Evolutionary conservation across 1,140 invertebrate species (phyloP), one percentile per base, ranked within the genome.

Genomic region (Cepaea nemoralis): DNA sequence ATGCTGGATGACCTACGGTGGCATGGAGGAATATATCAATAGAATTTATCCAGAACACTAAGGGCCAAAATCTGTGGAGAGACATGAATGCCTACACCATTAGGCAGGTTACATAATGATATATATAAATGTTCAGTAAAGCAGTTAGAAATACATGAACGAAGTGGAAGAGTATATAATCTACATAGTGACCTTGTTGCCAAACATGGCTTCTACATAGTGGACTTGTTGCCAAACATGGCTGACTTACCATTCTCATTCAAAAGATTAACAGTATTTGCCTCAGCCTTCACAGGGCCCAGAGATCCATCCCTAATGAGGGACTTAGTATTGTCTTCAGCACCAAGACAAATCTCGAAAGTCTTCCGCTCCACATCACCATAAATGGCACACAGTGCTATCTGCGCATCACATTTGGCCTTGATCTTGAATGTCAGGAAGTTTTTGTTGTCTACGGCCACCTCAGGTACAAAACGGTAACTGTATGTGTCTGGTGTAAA

Each of bases 381-480:
- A 78, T 91, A 91, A 0, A 89, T 86, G 33, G 89, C 87, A 12
- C 87, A 89, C 79, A 91, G 81, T 55, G 88, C 86, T 27, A 91
- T 81, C 74, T 89, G 86, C 0, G 86, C 90, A 59, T 90, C 88
- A 33, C 86, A 86, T 31, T 86, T 85, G 0, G 90, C 89, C 71
- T 87, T 90, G 37, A 91, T 71, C 85, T 87, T 87, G 84, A 91
- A 91, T 8, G 89, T 87, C n/a, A 91, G 39, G 85, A 86, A 90
- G 27, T 83, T 86, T 83, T 90, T 91, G 67, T 87, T 88, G 80
- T 83, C 87, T 24, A 91, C 88, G 0, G 86, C 84, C 12, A 91
- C 87, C 80, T 91, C 89, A 35, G 90, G 90, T 14, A 91, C 86
- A 69, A 88, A 85, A 59, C 88, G 86, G 80, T 90, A 90, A 35